Evolutionary conservation across 1,140 invertebrate genomes (phyloP).

Genomic region (Metopolophium dirhodum): DNA sequence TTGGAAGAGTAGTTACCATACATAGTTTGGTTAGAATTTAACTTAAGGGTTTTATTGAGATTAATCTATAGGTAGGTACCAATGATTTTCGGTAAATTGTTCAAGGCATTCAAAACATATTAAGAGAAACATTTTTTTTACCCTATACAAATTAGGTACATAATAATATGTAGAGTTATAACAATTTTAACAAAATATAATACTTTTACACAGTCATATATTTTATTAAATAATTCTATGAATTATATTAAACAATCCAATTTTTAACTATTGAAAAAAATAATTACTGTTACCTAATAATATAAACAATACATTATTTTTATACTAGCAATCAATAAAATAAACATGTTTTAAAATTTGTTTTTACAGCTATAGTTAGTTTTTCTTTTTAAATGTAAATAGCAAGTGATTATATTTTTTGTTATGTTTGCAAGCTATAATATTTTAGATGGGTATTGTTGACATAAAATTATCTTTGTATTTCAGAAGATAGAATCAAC

Average conservation of each 20-base stretch:
- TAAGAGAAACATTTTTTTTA: too few relatives aligned
- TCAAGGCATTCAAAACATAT: too few relatives aligned
- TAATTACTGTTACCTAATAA: background rate
- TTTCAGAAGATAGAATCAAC: background rate
- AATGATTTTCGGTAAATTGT: too few relatives aligned
- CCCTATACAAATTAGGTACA: too few relatives aligned
- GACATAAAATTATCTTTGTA: background rate
- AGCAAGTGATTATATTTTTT: background rate
- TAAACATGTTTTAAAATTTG: background rate
- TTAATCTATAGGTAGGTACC: too few relatives aligned
- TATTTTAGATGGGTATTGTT: background rate
- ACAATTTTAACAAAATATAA: too few relatives aligned
- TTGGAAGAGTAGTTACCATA: too few relatives aligned
- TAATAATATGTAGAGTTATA: too few relatives aligned
- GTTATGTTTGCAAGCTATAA: background rate
- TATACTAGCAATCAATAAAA: background rate
- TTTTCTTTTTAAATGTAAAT: background rate
- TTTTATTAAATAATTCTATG: too few relatives aligned
- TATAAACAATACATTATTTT: background rate
- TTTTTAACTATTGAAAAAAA: background rate
- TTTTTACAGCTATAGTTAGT: background rate
- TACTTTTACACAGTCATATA: too few relatives aligned
- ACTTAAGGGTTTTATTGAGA: too few relatives aligned
- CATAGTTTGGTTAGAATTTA: too few relatives aligned
- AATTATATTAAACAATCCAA: background rate